Evolutionary conservation across 2,113 vertebrate genomes (phyloP), one percentile per base, ranked within the genome.

Genomic region (Rhodinocichla rosea): DNA sequence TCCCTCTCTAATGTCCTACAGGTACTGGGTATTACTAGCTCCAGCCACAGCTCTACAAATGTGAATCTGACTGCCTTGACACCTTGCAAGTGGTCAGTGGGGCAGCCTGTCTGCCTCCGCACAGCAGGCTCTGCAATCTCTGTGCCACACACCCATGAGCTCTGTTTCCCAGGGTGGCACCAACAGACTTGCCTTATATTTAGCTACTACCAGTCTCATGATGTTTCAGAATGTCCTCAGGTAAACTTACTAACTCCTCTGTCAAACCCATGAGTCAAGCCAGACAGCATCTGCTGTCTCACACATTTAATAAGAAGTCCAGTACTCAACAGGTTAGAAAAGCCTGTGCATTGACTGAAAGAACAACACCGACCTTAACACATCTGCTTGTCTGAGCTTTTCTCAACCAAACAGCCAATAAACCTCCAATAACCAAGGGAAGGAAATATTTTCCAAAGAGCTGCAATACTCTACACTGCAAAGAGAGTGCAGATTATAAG

Each of bases 181-280:
- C 21, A 8, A 65, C 42, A 83, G 37, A 35, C 42, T 65, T 87
- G 75, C 20, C 24, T 77, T 95, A 88, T 85, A 91, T 95, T 94
- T 96, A 82, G 63, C 59, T 89, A 59, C 70, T 59, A 59, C 33
- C 77, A 85, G 44, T 44, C 71, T 94, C 87, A 91, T 33, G 78
- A 76, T 94, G 84, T 85, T 92, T 95, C 85, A 83, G 56, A 92
- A 95, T 90, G 68, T 91, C 95, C 87, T 80, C 75, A 91, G 93
- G 94, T 87, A 94, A 90, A 85, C 64, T 93, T 93, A 90, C 63
- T 94, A 92, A 94, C 63, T 94, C 33, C 17, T 69, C 75, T 91
- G 93, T 87, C 90, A 92, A 95, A 67, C 32, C 44, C 49, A 88
- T 91, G 87, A 94, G 85, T 96, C 90, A 95, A 79, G 35, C 15